Evolutionary conservation across 2,797 vertebrate genomes (phyloP).

Genomic region (Rachycentron canadum): DNA sequence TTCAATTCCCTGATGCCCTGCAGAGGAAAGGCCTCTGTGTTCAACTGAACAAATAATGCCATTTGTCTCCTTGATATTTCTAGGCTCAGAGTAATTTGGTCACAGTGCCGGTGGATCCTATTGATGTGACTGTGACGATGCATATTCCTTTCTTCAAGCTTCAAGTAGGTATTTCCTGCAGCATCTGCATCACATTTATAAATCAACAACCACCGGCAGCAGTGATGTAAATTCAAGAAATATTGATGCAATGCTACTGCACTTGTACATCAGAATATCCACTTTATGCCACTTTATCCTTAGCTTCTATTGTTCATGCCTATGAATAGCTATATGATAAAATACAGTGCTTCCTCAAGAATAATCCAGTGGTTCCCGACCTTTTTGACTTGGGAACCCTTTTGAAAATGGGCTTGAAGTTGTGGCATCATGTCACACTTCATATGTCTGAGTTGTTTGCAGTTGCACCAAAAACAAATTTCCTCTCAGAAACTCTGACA

Average conservation of each 20-base stretch:
- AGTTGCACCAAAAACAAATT: no score
- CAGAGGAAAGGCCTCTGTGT: constrained; percentile 18
- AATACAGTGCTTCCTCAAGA: not conserved
- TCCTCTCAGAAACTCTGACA: no score
- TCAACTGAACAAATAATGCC: constrained; percentile 47
- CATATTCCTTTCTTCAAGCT: constrained; percentile 80
- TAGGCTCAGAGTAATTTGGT: constrained; percentile 64
- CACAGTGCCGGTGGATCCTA: constrained; percentile 61
- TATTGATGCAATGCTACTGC: not conserved
- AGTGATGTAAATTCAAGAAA: not conserved
- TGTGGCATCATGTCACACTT: not conserved
- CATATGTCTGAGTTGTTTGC: not conserved
- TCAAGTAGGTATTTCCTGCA: constrained; percentile 69
- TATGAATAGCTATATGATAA: not conserved
- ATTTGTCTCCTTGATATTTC: constrained; percentile 62
- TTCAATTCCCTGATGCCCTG: constrained; percentile 30
- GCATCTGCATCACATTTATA: not conserved
- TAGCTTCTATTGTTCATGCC: no score
- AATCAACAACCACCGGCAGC: not conserved
- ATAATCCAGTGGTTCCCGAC: not conserved
- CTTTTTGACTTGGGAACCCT: not conserved
- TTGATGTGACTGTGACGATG: constrained; percentile 64
- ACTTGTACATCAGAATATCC: not conserved
- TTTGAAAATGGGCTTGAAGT: not conserved
- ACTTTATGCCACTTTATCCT: not conserved